A percentile compares a stretch with the other conserved stretches of the same genome.
phyloP scores from a whole-genome alignment of 2,888 invertebrate genomes.

The Sceliomorpha sp. region DNA sequence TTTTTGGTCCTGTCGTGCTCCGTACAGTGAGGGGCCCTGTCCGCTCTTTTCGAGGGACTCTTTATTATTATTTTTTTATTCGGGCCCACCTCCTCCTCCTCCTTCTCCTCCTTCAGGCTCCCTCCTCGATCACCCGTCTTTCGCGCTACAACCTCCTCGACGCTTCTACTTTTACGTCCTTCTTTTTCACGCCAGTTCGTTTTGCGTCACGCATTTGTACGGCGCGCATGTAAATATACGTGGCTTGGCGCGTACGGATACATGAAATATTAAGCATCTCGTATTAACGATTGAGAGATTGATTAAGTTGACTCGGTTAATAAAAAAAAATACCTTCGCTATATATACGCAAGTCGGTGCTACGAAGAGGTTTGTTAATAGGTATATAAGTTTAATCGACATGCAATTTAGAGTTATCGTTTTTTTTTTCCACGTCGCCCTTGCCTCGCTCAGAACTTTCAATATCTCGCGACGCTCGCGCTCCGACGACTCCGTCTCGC shows the following conservation, averaged over 20 bases:
- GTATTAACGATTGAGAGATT: too few species aligned
- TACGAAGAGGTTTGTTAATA: too few species aligned
- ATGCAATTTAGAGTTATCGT: slow-evolving; percentile 32
- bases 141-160: slow-evolving; percentile 20
- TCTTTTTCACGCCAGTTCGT: slow-evolving; percentile 51
- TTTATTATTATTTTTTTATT: slow-evolving; percentile 56
- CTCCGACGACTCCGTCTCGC: slow-evolving; percentile 8
- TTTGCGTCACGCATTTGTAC: slow-evolving; percentile 15
- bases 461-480: slow-evolving; percentile 35
- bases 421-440: slow-evolving; percentile 14
- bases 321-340: too few species aligned
- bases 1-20: slow-evolving; percentile 46
- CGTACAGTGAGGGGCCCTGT: slow-evolving; percentile 31
- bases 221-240: slow-evolving; percentile 28
- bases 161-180: slow-evolving; percentile 25
- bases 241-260: too few species aligned
- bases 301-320: too few species aligned
- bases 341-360: too few species aligned
- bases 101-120: too few species aligned
- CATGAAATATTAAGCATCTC: too few species aligned
- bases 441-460: slow-evolving; percentile 26
- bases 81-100: slow-evolving; percentile 29
- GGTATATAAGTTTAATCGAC: too few species aligned
- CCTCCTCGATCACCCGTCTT: slow-evolving; percentile 30
- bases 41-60: slow-evolving; percentile 39